phyloP scores from a whole-genome alignment of 1,140 invertebrate genomes.

The Steinernema feltiae region DNA sequence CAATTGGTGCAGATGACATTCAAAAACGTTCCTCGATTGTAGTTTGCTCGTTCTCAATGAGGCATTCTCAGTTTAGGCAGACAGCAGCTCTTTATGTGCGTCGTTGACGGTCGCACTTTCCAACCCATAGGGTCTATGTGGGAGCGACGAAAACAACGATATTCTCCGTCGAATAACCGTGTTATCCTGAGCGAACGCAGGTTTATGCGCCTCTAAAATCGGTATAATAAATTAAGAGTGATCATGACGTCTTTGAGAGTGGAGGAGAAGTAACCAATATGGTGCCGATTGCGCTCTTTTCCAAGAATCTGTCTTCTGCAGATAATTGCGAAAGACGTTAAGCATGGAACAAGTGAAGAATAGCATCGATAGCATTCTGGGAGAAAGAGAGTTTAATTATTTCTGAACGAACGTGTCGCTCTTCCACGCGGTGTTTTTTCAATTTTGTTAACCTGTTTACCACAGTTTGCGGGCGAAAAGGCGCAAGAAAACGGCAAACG shows the following conservation, averaged over 20 bases:
- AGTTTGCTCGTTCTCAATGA: not conserved
- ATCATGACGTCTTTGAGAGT: too few species aligned
- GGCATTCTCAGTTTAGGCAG: not conserved
- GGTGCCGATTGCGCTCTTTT: not conserved
- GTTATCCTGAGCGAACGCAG: conserved; percentile 4
- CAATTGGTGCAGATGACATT: not conserved
- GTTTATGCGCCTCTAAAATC: not conserved
- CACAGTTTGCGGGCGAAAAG: not conserved
- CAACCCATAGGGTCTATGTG: not conserved
- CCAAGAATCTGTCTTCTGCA: not conserved
- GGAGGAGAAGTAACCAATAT: too few species aligned
- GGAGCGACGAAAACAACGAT: conserved; percentile 4
- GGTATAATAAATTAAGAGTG: conserved; percentile 1
- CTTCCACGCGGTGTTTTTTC: not conserved
- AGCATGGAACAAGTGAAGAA: too few species aligned
- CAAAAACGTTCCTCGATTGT: not conserved
- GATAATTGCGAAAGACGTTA: too few species aligned
- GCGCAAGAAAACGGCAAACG: conserved; percentile 8
- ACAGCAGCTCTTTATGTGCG: not conserved
- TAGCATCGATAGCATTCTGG: not conserved
- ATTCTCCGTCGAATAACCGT: not conserved
- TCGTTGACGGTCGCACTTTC: not conserved
- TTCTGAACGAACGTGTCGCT: not conserved
- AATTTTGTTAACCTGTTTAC: conserved; percentile 11
- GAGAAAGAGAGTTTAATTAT: not conserved